These are phyloP conservation scores for Hydrozoanthus gracilis DNA, from an alignment of 92 coral and sea anemone genomes.

Conservation along the genomic window DNA sequence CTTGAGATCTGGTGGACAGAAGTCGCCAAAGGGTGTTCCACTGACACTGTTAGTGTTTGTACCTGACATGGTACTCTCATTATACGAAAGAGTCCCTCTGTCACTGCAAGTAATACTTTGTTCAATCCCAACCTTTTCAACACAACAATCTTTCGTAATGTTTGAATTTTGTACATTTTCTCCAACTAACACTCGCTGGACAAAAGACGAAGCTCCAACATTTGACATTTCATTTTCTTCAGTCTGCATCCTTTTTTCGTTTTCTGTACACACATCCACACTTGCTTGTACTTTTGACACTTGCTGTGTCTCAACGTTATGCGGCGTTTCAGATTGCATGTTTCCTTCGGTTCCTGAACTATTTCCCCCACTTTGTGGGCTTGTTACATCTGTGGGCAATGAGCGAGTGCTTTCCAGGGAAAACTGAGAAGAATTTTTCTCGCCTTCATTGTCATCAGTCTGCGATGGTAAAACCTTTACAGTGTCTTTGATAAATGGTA, in stretches of 20 bases:
- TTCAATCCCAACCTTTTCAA: neutral
- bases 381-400: neutral
- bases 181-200: neutral
- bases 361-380: neutral
- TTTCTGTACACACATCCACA: too few relatives aligned
- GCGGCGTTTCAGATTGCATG: neutral
- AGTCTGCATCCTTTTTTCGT: neutral
- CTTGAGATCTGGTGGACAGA: neutral
- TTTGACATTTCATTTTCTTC: neutral
- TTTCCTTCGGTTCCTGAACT: neutral
- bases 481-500: constrained; percentile 44
- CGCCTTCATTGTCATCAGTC: constrained; percentile 1
- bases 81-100: neutral
- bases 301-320: neutral
- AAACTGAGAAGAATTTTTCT: neutral
- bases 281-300: neutral
- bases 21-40: neutral
- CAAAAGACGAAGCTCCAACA: neutral
- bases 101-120: neutral
- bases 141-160: neutral
- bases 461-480: neutral
- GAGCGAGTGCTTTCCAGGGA: neutral
- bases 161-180: neutral
- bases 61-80: neutral
- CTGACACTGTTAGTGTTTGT: neutral